Evolutionary conservation across 2,113 vertebrate genomes (phyloP), one percentile per base, ranked within the genome.

Genomic region (Leptobrachium leishanense): DNA sequence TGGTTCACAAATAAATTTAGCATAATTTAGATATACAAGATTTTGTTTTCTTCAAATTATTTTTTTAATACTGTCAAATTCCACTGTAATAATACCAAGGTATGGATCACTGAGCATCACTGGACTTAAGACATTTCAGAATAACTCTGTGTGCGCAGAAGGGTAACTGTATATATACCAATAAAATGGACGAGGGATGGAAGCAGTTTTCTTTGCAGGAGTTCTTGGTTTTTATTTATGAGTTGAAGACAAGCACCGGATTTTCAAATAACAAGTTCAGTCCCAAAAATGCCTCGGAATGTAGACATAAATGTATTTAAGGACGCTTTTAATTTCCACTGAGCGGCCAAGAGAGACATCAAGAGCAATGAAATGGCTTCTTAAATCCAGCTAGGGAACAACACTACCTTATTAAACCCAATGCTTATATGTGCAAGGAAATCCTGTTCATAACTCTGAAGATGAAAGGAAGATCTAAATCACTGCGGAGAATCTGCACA

Each of bases 291-390:
- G 40, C 5, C 64, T 55, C 12, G 8, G 10, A 68, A 42, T 31
- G 39, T 20, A 20, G 75, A 76, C 44, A 76, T 31, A 68, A 76
- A 76, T 76, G 50, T 39, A 42, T 76, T 76, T 75, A 67, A 55
- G 74, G 62, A 66, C 13, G 43, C 39, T 46, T 3, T 75, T 75
- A 53, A 75, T 66, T 46, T 64, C 44, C 31, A 11, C 31, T 68
- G 64, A 76, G 39, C 43, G 40, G 74, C n/a, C 46, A 67, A 55
- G 4, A 31, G 20, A 31, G 20, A 31, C 20, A 31, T 31, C 20
- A 31, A 31, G 20, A 31, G 20, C 20, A 31, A 31, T 31, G 44
- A 76, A 68, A 43, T 42, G 20, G 64, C 44, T 75, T 75, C 66
- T 76, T 67, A 68, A 68, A 31, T 3, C 63, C 54, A 46, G 74